These are phyloP conservation scores for Leptatherina wallacei DNA, from an alignment of 2,797 vertebrate species.

Conservation along the genomic window DNA sequence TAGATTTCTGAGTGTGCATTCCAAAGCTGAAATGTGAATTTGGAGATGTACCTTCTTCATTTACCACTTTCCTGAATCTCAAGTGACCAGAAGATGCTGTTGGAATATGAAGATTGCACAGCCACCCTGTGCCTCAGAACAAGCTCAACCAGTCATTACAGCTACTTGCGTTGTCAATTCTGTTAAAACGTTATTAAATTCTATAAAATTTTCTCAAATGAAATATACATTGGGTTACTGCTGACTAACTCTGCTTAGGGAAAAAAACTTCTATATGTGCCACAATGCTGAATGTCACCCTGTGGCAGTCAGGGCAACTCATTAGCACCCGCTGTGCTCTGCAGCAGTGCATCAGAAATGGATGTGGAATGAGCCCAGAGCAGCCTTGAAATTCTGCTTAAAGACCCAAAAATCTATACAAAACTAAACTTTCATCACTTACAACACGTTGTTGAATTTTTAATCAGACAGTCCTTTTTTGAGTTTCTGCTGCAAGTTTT, in stretches of 20 bases:
- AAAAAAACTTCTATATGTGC: conserved; percentile 28
- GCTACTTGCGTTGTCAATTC: not conserved
- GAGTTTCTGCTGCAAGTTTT: conserved; percentile 8
- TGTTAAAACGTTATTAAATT: conserved; percentile 11
- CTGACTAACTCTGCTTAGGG: conserved; percentile 22
- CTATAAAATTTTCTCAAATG: conserved; percentile 7
- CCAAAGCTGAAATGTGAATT: conserved; percentile 8
- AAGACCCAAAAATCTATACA: conserved; percentile 42
- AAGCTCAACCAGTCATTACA: not conserved
- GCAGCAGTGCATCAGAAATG: conserved; percentile 41
- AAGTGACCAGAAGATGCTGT: not conserved
- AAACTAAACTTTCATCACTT: conserved; percentile 25
- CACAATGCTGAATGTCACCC: conserved; percentile 51
- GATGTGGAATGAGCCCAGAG: conserved; percentile 31
- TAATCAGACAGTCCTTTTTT: conserved; percentile 13
- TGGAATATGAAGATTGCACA: not conserved
- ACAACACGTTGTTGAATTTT: conserved; percentile 12
- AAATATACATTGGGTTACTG: conserved; percentile 2
- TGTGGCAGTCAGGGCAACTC: conserved; percentile 47
- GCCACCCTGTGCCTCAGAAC: not conserved
- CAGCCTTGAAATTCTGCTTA: conserved; percentile 32
- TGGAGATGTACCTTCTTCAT: not conserved
- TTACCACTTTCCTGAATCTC: not conserved
- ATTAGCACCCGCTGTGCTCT: conserved; percentile 44
- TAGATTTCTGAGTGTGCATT: conserved; percentile 1